phyloP scores from a whole-genome alignment of 2,888 invertebrate genomes.

The Amitus sp. region DNA sequence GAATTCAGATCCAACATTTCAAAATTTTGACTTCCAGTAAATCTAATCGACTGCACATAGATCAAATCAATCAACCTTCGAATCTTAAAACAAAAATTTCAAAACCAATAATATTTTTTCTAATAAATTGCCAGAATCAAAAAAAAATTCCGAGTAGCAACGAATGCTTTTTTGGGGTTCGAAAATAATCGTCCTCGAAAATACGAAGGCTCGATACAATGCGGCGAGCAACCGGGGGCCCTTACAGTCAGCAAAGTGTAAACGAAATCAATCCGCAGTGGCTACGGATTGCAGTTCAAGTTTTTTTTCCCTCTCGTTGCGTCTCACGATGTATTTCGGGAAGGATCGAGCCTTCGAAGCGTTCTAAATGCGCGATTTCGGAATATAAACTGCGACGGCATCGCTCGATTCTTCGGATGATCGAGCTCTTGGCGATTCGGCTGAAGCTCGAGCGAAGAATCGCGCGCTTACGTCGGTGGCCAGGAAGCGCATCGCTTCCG shows the following conservation, averaged over 20 bases:
- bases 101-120: too few relatives aligned
- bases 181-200: too few relatives aligned
- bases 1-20: too few relatives aligned
- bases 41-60: too few relatives aligned
- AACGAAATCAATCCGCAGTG: conserved; percentile 55
- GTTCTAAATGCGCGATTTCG: conserved; percentile 36
- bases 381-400: conserved; percentile 30
- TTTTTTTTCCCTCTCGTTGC: conserved; percentile 37
- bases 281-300: conserved; percentile 43
- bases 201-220: too few relatives aligned
- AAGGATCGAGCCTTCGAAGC: conserved; percentile 30
- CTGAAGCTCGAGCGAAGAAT: too few relatives aligned
- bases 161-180: not conserved
- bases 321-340: conserved; percentile 40
- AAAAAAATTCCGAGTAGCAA: not conserved
- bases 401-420: conserved; percentile 28
- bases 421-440: too few relatives aligned
- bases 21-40: too few relatives aligned
- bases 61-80: too few relatives aligned
- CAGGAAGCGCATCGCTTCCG: conserved; percentile 32
- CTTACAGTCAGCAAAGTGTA: conserved; percentile 51
- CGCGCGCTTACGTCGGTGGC: conserved; percentile 17
- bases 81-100: too few relatives aligned
- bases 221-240: too few relatives aligned
- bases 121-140: too few relatives aligned